Base-by-base conservation (phyloP, 2,888 invertebrate genomes). In the Oeneis ivallda region DNA sequence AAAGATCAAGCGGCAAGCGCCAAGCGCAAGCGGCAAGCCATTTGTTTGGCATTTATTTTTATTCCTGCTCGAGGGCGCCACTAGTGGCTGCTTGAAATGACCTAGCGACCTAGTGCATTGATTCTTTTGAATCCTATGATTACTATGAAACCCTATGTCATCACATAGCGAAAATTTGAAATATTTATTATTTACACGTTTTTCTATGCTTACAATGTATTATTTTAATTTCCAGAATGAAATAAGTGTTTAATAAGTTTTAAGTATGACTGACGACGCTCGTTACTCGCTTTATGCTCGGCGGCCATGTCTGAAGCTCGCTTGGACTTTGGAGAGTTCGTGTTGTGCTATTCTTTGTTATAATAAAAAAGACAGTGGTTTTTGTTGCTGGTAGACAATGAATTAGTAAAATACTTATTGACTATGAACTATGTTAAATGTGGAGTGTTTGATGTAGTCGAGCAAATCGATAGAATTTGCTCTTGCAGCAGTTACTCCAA, bases 301-400 rank as follows among this genome's bases (percentile, higher is more conserved):
- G 88, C 92, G 91, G 92, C 92, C 92, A 92, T 92, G 88, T 89
- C 92, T 89, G 88, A 92, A 88, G 90, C 90, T 91, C 84, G 87
- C 77, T 84, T 87, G 86, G 85, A 84, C 88, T 85, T 85, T 85
- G 81, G 72, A 81, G 86, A 87, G 85, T 86, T 87, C 92, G 94
- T 89, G 92, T 87, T 87, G 92, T 92, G 92, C 86, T 87, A 84
- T 89, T 88, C 85, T 86, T 85, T 86, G 83, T 85, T 88, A 82
- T 85, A 74, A 41, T 87, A 82, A 82, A 84, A 83, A 85, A 82
- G 83, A 84, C 84, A 83, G 90, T 89, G 91, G 79, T 82, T 82
- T 83, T 83, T 79, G 77, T 83, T 84, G 73, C 75, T 78, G 72
- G 78, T 79, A 81, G 83, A 85, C 83, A 75, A 88, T 87, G 87